Percentiles rank a stretch among this genome's conserved stretches.
phyloP scores from a whole-genome alignment of 2,888 invertebrate genomes.

The Graphium colonna region DNA sequence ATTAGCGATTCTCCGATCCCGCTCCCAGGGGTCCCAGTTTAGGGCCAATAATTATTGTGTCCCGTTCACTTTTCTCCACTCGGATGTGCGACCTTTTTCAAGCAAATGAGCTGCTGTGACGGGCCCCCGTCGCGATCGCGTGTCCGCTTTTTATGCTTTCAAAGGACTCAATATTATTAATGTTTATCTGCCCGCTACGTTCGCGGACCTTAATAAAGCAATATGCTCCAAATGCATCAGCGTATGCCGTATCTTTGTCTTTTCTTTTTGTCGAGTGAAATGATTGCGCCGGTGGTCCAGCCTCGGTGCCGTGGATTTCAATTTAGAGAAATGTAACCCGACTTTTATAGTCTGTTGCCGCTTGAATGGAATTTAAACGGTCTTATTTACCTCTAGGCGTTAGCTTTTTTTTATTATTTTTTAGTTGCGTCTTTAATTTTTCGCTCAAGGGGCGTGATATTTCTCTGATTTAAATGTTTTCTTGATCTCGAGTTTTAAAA shows the following conservation, averaged over 20 bases:
- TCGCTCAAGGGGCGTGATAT: slow-evolving; percentile 24
- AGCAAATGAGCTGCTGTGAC: slow-evolving; percentile 48
- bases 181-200: slow-evolving; percentile 59
- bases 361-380: slow-evolving; percentile 52
- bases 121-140: slow-evolving; percentile 53
- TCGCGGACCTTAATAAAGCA: slow-evolving; percentile 75
- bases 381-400: slow-evolving; percentile 58
- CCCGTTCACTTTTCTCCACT: slow-evolving; percentile 43
- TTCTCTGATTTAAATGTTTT: slow-evolving; percentile 2
- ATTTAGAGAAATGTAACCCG: slow-evolving; percentile 64
- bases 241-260: slow-evolving; percentile 74
- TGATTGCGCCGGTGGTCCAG: slow-evolving; percentile 73
- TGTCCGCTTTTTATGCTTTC: slow-evolving; percentile 60
- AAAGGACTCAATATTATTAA: slow-evolving; percentile 63
- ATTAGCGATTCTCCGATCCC: slow-evolving; percentile 72
- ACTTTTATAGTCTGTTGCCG: slow-evolving; percentile 51
- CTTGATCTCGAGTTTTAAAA: background rate
- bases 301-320: slow-evolving; percentile 56
- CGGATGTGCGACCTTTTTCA: slow-evolving; percentile 51
- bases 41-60: slow-evolving; percentile 52
- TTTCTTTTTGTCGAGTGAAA: slow-evolving; percentile 72
- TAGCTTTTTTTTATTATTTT: slow-evolving; percentile 21
- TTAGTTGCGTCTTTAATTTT: slow-evolving; percentile 36
- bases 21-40: slow-evolving; percentile 66
- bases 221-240: slow-evolving; percentile 77